A percentile compares a stretch with the other conserved stretches of the same genome.
These are phyloP conservation scores for Tetramorium alpestre DNA, from an alignment of 1,140 invertebrate genomes.

Conservation along the genomic window DNA sequence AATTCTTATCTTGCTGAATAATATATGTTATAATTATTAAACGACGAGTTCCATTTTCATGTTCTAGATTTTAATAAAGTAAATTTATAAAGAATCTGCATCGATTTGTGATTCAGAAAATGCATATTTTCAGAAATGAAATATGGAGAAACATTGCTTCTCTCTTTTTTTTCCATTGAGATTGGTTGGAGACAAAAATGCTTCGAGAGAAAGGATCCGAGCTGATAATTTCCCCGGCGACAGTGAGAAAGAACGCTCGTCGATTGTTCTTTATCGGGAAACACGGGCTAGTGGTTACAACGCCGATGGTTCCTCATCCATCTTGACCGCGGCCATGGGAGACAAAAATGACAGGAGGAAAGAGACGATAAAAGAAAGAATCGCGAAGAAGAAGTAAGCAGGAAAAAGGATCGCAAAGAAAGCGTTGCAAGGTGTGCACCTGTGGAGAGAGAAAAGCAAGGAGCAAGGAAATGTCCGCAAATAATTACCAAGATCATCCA, in stretches of 20 bases:
- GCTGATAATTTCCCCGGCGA: constrained; percentile 39
- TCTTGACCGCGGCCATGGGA: constrained; percentile 47
- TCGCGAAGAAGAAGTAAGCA: constrained; percentile 43
- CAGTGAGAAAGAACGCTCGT: constrained; percentile 63
- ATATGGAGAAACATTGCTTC: not conserved
- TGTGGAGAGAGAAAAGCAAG: constrained; percentile 47
- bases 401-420: constrained; percentile 18
- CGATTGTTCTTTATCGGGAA: constrained; percentile 73
- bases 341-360: constrained; percentile 60
- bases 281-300: constrained; percentile 67
- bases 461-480: constrained; percentile 65
- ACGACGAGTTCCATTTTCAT: not conserved
- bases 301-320: constrained; percentile 52
- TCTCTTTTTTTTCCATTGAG: not conserved
- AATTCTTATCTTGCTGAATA: not conserved
- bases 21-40: not conserved
- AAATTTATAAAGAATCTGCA: not conserved
- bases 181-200: constrained; percentile 48
- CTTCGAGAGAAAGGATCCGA: constrained; percentile 23
- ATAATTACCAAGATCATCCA: constrained; percentile 77
- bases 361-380: constrained; percentile 64
- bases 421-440: constrained; percentile 26
- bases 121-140: not conserved
- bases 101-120: not conserved
- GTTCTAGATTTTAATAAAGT: not conserved